Percentiles rank a stretch among this genome's conserved stretches.
phyloP scores from a whole-genome alignment of 37 sponge, comb jelly and placozoan genomes.

The Haliclona indistincta region DNA sequence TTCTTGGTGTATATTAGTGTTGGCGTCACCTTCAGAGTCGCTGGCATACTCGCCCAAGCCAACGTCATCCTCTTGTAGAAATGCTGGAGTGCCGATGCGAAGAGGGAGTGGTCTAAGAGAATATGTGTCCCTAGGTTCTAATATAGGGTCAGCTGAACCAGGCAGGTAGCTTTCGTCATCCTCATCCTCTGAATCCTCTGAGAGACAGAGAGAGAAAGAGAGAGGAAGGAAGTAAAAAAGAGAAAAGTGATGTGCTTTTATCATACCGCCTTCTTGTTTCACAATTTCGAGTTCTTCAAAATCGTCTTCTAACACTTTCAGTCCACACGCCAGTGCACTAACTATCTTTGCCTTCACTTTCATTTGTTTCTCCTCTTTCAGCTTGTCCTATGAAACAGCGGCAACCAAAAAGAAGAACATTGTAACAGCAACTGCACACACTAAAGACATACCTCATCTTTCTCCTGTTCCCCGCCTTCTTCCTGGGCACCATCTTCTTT shows the following conservation, averaged over 20 bases:
- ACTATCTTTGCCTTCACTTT: slow-evolving; percentile 59
- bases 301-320: slow-evolving; percentile 80
- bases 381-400: slow-evolving; percentile 51
- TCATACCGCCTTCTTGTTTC: slow-evolving; percentile 24
- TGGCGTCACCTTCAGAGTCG: too few relatives aligned
- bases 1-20: too few relatives aligned
- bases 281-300: slow-evolving; percentile 54
- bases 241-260: background rate
- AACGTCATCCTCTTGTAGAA: slow-evolving; percentile 69
- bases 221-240: background rate
- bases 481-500: slow-evolving; percentile 35
- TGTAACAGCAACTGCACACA: too few relatives aligned
- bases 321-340: slow-evolving; percentile 58
- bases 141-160: slow-evolving; percentile 46
- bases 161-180: slow-evolving; percentile 45
- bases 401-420: too few relatives aligned
- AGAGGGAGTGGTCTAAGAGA: slow-evolving; percentile 62
- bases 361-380: slow-evolving; percentile 52
- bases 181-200: slow-evolving; percentile 76
- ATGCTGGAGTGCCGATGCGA: slow-evolving; percentile 75
- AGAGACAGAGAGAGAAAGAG: too few relatives aligned
- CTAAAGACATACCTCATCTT: too few relatives aligned
- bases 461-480: slow-evolving; percentile 15
- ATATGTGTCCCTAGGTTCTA: slow-evolving; percentile 78
- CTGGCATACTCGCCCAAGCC: slow-evolving; percentile 75